Conservation (phyloP, 35 echinoderm and acorn worm genomes). For the Patiria miniata region DNA sequence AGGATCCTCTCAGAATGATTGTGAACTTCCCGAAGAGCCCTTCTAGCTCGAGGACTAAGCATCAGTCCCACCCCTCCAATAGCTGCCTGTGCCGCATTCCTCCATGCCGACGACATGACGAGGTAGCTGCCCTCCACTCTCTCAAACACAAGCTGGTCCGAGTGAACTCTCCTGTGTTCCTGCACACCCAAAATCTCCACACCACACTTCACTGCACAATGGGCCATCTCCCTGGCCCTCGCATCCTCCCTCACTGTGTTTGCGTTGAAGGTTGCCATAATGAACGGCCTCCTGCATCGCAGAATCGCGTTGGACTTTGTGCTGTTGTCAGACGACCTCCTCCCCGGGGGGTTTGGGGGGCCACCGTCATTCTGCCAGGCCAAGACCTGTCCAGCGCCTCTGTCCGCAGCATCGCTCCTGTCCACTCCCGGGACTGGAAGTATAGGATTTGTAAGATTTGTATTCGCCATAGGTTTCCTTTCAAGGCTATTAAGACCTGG, state of each 20-base stretch:
- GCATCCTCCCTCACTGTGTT: too few relatives aligned
- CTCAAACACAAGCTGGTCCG: background rate
- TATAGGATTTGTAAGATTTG: too few relatives aligned
- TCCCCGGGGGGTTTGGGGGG: background rate
- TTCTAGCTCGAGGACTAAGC: background rate
- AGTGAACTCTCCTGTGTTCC: constrained; percentile 23
- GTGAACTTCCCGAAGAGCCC: background rate
- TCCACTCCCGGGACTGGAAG: too few relatives aligned
- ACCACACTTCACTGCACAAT: constrained; percentile 10
- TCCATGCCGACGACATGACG: constrained; percentile 5
- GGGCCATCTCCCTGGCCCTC: background rate
- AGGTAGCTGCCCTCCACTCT: background rate
- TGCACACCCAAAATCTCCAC: constrained; percentile 12
- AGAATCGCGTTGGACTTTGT: too few relatives aligned
- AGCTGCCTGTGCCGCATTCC: background rate
- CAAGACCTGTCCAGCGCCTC: background rate
- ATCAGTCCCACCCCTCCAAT: constrained; percentile 10
- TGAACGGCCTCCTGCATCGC: too few relatives aligned
- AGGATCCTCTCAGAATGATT: constrained; percentile 11
- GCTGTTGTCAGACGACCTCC: too few relatives aligned
- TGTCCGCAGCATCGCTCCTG: background rate
- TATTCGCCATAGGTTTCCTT: too few relatives aligned
- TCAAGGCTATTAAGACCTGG: too few relatives aligned
- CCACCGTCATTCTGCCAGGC: background rate
- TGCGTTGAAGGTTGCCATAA: too few relatives aligned